These are phyloP conservation scores for Microtus richardsoni DNA, from an alignment of 2,113 vertebrate species.

Conservation along the genomic window DNA sequence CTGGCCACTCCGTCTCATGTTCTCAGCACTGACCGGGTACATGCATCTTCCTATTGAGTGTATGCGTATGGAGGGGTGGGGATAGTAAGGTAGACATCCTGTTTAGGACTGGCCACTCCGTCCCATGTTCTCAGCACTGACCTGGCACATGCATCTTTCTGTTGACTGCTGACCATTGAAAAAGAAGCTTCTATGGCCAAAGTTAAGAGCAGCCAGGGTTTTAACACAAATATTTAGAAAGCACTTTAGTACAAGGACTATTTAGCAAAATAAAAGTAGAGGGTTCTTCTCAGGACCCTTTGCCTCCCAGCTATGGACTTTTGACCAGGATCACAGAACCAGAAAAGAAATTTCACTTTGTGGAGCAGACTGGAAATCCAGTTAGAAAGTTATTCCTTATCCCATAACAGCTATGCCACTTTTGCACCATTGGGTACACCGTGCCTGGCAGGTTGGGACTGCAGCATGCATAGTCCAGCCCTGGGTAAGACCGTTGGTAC, in stretches of 20 bases:
- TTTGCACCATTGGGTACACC: too few relatives aligned
- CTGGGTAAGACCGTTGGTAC: too few relatives aligned
- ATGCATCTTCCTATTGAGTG: not conserved
- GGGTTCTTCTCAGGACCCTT: not conserved
- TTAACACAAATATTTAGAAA: not conserved
- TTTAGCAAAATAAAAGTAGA: not conserved
- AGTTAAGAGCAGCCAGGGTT: not conserved
- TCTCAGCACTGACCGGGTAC: too few relatives aligned
- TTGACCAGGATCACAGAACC: not conserved
- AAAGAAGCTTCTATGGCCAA: not conserved
- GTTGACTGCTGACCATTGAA: not conserved
- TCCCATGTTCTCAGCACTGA: too few relatives aligned
- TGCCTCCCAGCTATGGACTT: not conserved
- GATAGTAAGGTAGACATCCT: too few relatives aligned
- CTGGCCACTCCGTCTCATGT: too few relatives aligned
- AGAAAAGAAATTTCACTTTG: too few relatives aligned
- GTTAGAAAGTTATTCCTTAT: too few relatives aligned
- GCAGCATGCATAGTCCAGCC: not conserved
- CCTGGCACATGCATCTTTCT: not conserved
- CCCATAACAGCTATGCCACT: too few relatives aligned
- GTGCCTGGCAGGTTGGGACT: not conserved
- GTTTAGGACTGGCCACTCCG: too few relatives aligned
- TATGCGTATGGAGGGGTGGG: too few relatives aligned
- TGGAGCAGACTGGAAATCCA: not conserved
- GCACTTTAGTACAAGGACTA: not conserved